Evolutionary conservation across 2,888 invertebrate genomes (phyloP).

Genomic region (Desoria tigrina): DNA sequence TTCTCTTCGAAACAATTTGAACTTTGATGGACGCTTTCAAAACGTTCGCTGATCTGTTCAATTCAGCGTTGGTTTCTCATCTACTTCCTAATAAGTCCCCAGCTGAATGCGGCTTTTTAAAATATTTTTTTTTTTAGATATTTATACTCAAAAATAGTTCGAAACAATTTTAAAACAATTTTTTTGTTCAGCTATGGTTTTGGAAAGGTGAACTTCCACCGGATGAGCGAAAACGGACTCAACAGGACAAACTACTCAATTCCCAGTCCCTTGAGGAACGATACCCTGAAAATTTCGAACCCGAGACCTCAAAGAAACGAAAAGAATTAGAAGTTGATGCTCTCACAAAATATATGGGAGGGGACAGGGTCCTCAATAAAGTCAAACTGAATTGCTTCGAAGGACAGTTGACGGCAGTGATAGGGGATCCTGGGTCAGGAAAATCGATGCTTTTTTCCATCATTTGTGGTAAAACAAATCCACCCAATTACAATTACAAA

Average conservation of each 20-base stretch:
- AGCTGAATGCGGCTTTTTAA: no score
- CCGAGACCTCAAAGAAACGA: conserved; percentile 27
- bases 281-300: conserved; percentile 35
- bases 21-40: no score
- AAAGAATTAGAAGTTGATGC: conserved; percentile 36
- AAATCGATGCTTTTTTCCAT: conserved; percentile 2
- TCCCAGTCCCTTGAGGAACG: conserved; percentile 21
- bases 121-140: no score
- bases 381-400: conserved; percentile 32
- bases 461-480: not conserved
- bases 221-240: not conserved
- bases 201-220: conserved; percentile 32
- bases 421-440: conserved; percentile 1
- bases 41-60: no score
- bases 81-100: no score
- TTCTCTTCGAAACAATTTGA: no score
- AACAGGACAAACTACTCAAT: not conserved
- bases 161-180: no score
- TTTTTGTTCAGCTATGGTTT: conserved; percentile 29
- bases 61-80: no score
- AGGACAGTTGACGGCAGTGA: conserved; percentile 26
- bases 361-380: conserved; percentile 24
- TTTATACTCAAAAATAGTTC: no score
- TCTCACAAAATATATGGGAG: conserved; percentile 29
- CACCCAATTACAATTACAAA: no score